Conservation (phyloP, 2,797 vertebrate genomes). For the Rhinichthys osculus region DNA sequence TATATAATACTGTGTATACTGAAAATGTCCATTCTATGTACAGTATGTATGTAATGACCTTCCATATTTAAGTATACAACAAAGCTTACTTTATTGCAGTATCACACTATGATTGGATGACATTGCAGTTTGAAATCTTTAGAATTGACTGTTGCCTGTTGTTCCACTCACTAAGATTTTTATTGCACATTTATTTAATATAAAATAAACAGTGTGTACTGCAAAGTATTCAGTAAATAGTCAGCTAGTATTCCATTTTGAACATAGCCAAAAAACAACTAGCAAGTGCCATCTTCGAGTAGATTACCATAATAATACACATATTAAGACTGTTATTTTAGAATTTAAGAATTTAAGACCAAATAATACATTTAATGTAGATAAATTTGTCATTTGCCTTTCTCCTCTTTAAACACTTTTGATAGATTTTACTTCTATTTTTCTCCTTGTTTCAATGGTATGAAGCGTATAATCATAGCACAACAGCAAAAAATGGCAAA, state of each 20-base stretch:
- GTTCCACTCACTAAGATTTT: not conserved
- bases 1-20: not conserved
- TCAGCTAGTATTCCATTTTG: not conserved
- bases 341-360: not conserved
- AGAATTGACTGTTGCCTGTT: too few relatives aligned
- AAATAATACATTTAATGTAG: not conserved
- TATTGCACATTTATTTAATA: not conserved
- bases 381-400: not conserved
- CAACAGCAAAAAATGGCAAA: constrained; percentile 3
- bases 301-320: not conserved
- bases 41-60: too few relatives aligned
- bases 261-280: not conserved
- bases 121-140: not conserved
- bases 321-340: not conserved
- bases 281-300: not conserved
- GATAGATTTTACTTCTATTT: not conserved
- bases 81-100: not conserved
- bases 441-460: not conserved
- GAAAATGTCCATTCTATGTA: not conserved
- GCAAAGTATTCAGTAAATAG: not conserved
- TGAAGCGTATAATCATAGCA: not conserved
- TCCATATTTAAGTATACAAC: too few relatives aligned
- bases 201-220: not conserved
- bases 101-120: not conserved
- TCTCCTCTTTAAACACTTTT: not conserved